Conservation (phyloP, 2,888 invertebrate genomes). For the Rhagophthalmus giganteus region DNA sequence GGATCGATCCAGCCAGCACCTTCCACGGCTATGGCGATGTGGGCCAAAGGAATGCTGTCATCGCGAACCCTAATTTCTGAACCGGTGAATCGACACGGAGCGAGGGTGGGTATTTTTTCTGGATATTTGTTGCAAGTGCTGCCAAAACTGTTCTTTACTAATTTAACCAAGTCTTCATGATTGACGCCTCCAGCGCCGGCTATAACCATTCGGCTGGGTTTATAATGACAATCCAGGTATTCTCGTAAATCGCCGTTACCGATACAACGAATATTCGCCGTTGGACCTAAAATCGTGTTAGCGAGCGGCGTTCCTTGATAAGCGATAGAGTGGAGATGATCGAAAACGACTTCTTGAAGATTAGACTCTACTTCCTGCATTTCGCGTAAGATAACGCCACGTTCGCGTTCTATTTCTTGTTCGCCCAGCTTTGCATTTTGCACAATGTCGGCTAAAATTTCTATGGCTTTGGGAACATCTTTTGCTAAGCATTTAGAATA, state of each 20-base stretch:
- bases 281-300: conserved; percentile 84
- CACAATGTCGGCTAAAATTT: conserved; percentile 95
- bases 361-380: conserved; percentile 99
- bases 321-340: conserved; percentile 94
- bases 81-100: conserved; percentile 87
- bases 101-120: conserved; percentile 66
- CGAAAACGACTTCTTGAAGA: conserved; percentile 98
- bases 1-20: conserved; percentile 97
- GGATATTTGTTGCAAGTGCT: conserved; percentile 60
- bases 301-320: conserved; percentile 97
- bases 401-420: conserved; percentile 93
- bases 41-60: conserved; percentile 93
- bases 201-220: conserved; percentile 90
- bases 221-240: conserved; percentile 92
- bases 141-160: conserved; percentile 83
- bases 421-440: conserved; percentile 90
- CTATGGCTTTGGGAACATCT: conserved; percentile 91
- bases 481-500: conserved; percentile 96
- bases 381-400: conserved; percentile 95
- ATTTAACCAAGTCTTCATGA: conserved; percentile 80
- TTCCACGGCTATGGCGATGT: conserved; percentile 93
- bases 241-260: conserved; percentile 78
- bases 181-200: conserved; percentile 95
- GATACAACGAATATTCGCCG: conserved; percentile 60
- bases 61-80: conserved; percentile 90